Conservation (phyloP, 2,113 vertebrate species). For the Tetrao urogallus region DNA sequence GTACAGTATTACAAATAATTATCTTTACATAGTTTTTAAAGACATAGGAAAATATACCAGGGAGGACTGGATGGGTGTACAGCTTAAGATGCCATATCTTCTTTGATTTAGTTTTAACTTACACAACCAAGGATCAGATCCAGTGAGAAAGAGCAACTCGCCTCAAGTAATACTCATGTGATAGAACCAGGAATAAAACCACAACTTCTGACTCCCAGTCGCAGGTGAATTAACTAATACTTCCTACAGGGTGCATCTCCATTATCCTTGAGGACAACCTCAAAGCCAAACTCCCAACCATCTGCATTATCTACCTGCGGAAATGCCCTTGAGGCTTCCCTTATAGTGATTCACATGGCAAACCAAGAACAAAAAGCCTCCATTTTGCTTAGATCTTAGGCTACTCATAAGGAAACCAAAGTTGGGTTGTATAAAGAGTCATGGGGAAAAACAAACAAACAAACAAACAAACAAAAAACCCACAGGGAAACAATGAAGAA, state of each 20-base stretch:
- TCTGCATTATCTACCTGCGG: neutral
- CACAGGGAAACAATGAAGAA: neutral
- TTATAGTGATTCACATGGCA: neutral
- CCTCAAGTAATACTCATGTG: neutral
- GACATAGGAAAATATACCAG: neutral
- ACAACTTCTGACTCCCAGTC: neutral
- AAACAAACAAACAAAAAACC: neutral
- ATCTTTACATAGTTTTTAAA: neutral
- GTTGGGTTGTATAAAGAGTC: neutral
- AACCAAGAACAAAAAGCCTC: conserved; percentile 13
- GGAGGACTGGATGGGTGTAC: neutral
- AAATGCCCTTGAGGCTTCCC: conserved; percentile 12
- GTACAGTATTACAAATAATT: neutral
- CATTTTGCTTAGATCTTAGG: conserved; percentile 20
- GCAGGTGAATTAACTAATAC: conserved; percentile 6
- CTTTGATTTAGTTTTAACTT: neutral
- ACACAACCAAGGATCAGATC: neutral
- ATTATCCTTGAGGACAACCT: conserved; percentile 42
- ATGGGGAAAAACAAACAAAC: fast-evolving
- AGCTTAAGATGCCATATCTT: neutral
- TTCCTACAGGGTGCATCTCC: conserved; percentile 24
- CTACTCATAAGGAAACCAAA: neutral
- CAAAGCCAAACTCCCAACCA: conserved; percentile 35
- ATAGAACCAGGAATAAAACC: conserved; percentile 23
- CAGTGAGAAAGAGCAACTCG: conserved; percentile 36